Conservation (phyloP, 2,113 vertebrate species). For the Actenoides hombroni region DNA sequence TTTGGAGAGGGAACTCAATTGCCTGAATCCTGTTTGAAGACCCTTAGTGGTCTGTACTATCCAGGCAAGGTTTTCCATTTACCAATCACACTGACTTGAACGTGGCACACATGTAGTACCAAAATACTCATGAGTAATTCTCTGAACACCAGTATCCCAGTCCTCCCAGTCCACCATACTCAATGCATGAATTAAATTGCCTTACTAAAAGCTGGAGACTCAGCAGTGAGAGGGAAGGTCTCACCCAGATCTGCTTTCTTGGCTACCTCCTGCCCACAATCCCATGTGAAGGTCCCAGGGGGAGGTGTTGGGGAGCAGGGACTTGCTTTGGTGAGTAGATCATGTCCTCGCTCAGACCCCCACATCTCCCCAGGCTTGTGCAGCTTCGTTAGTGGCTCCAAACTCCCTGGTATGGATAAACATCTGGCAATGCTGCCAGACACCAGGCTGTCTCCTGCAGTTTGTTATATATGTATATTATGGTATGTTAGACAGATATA, state of each 20-base stretch:
- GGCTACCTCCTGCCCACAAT: background rate
- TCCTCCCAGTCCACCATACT: background rate
- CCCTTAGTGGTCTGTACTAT: background rate
- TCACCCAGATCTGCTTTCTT: background rate
- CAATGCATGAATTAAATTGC: background rate
- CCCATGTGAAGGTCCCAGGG: rapidly evolving
- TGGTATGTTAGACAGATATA: background rate
- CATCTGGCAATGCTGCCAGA: background rate
- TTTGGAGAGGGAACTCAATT: background rate
- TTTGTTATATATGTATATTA: background rate
- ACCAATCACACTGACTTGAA: background rate
- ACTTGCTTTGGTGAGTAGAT: background rate
- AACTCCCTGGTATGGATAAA: background rate
- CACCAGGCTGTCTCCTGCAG: background rate
- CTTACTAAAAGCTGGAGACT: background rate
- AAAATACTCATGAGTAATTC: background rate
- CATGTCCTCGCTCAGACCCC: too few relatives aligned
- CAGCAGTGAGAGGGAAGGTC: background rate
- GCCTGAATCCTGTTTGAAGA: background rate
- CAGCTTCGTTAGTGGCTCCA: background rate
- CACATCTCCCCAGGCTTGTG: background rate
- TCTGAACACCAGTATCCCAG: background rate
- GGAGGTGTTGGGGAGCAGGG: too few relatives aligned
- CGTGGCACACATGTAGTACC: background rate
- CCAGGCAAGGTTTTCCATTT: background rate